Evolutionary conservation across 2,113 vertebrate species (phyloP).

Genomic region (Zosterops lateralis): DNA sequence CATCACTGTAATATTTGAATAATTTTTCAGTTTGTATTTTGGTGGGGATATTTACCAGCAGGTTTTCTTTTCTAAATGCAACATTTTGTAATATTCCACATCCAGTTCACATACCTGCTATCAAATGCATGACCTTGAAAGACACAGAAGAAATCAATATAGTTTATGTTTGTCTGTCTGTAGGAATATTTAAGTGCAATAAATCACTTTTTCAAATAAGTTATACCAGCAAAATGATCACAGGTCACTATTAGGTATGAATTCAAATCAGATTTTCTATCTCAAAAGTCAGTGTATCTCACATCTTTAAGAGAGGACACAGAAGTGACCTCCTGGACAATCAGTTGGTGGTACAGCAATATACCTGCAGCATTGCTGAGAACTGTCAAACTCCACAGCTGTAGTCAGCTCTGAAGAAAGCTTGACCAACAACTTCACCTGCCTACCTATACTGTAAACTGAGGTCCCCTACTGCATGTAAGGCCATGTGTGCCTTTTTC

Average conservation of each 20-base stretch:
- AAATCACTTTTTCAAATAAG: background rate
- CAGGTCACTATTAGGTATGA: background rate
- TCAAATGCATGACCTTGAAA: background rate
- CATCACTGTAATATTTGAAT: accelerated
- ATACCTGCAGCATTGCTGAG: background rate
- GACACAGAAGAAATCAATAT: background rate
- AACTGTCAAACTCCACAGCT: background rate
- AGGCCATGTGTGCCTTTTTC: background rate
- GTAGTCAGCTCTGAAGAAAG: background rate
- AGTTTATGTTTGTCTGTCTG: background rate
- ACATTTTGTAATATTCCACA: background rate
- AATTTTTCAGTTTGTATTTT: background rate
- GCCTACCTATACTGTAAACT: background rate
- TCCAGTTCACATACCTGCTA: background rate
- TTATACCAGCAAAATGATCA: background rate
- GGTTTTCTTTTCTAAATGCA: background rate
- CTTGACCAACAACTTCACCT: background rate
- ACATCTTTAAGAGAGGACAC: background rate
- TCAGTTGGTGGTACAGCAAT: background rate
- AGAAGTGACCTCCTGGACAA: background rate
- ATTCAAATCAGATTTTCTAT: background rate
- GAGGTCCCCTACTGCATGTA: background rate
- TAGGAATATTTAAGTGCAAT: background rate
- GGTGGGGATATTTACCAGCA: background rate
- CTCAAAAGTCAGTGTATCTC: background rate